Evolutionary conservation across 2,888 invertebrate genomes (phyloP).

Genomic region (Penaeus monodon): DNA sequence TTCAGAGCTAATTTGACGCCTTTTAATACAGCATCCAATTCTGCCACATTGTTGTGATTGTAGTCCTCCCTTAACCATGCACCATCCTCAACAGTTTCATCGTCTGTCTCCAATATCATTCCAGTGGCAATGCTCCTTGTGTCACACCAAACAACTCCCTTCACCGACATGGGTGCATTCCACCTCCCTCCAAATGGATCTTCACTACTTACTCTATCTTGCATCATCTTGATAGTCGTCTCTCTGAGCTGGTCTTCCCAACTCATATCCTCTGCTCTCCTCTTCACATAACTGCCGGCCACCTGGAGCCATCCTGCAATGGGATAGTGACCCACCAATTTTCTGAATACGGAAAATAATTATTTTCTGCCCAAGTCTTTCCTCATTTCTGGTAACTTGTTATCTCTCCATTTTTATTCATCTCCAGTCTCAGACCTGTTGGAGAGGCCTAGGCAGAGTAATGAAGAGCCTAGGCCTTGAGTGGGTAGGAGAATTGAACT

Average conservation of each 20-base stretch:
- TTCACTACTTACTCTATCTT: too few relatives aligned
- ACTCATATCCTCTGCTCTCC: slow-evolving; percentile 17
- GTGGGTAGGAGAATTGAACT: too few relatives aligned
- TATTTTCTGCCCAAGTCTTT: too few relatives aligned
- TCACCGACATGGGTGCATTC: not conserved
- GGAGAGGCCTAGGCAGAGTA: not conserved
- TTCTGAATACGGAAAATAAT: too few relatives aligned
- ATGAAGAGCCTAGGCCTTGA: too few relatives aligned
- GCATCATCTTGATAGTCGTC: not conserved
- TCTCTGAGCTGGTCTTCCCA: slow-evolving; percentile 27
- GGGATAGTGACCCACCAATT: too few relatives aligned
- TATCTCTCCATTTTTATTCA: not conserved
- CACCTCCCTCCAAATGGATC: slow-evolving; percentile 28
- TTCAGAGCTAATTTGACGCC: too few relatives aligned
- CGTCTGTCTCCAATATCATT: not conserved
- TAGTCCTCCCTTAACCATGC: too few relatives aligned
- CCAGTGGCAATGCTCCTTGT: slow-evolving; percentile 30
- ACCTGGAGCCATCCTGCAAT: too few relatives aligned
- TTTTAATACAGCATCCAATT: too few relatives aligned
- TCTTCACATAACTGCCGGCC: slow-evolving; percentile 17
- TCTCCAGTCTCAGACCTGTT: not conserved
- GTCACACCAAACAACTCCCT: slow-evolving; percentile 30
- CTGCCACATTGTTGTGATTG: too few relatives aligned
- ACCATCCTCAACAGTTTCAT: too few relatives aligned
- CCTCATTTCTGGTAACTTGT: not conserved